These are phyloP conservation scores for Lordiphosa fenestrarum DNA, from an alignment of 2,888 invertebrate species.

Conservation along the genomic window DNA sequence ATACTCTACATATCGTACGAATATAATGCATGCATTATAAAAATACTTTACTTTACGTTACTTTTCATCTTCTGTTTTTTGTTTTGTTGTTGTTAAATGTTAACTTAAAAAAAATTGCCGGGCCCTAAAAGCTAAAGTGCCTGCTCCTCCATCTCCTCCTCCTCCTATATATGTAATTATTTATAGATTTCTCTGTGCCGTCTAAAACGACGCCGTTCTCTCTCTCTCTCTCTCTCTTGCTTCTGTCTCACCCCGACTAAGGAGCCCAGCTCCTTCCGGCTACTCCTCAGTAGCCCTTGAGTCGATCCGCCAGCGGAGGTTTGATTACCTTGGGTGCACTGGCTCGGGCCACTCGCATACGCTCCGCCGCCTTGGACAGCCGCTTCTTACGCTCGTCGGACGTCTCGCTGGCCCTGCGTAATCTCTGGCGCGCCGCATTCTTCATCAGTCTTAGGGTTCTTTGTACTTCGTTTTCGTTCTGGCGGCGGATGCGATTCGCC, in stretches of 20 bases:
- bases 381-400: slow-evolving; percentile 78
- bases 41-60: slow-evolving; percentile 66
- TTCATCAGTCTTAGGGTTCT: slow-evolving; percentile 80
- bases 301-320: slow-evolving; percentile 79
- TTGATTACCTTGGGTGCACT: slow-evolving; percentile 79
- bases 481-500: slow-evolving; percentile 79
- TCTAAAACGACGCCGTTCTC: slow-evolving; percentile 60
- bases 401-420: slow-evolving; percentile 79
- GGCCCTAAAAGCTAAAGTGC: slow-evolving; percentile 42
- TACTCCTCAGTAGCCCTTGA: slow-evolving; percentile 76
- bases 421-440: slow-evolving; percentile 79
- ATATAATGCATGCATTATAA: slow-evolving; percentile 80
- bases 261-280: slow-evolving; percentile 43
- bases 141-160: slow-evolving; percentile 13
- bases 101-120: slow-evolving; percentile 67
- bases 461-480: slow-evolving; percentile 80
- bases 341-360: slow-evolving; percentile 79
- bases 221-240: slow-evolving; percentile 13
- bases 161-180: slow-evolving; percentile 28
- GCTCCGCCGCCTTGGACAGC: slow-evolving; percentile 79
- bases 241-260: not conserved
- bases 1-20: slow-evolving; percentile 68
- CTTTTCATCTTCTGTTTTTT: slow-evolving; percentile 16
- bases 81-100: slow-evolving; percentile 44
- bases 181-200: slow-evolving; percentile 47